Evolutionary conservation across 2,113 vertebrate genomes (phyloP).

Genomic region (Vombatus ursinus): DNA sequence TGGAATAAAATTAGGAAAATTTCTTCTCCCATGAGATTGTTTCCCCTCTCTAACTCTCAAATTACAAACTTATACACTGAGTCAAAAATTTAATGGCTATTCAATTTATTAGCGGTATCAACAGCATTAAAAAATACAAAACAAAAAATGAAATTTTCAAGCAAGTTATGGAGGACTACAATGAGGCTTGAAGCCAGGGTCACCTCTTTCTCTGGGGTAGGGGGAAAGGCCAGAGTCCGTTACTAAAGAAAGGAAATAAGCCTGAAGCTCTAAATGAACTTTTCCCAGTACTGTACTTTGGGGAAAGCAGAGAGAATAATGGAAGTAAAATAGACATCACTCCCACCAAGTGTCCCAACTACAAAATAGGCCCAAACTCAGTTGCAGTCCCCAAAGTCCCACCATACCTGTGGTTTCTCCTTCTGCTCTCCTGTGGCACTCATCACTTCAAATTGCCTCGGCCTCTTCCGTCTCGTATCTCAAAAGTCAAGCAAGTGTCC

Average conservation of each 20-base stretch:
- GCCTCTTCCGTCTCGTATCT: background rate
- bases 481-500: background rate
- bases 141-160: background rate
- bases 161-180: background rate
- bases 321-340: background rate
- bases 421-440: background rate
- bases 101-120: background rate
- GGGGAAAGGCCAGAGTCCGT: background rate
- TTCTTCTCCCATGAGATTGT: background rate
- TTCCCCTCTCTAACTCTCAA: background rate
- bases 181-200: background rate
- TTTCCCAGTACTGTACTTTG: background rate
- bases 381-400: background rate
- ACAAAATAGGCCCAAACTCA: background rate
- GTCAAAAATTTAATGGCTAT: background rate
- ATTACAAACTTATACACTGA: background rate
- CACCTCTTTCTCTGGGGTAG: too few relatives aligned
- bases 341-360: background rate
- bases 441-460: background rate
- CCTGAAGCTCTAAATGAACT: background rate
- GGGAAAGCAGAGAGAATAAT: background rate
- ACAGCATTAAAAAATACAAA: background rate
- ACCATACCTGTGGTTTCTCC: background rate
- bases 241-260: background rate
- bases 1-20: background rate